A percentile compares a stretch with the other conserved stretches of the same genome.
Conservation (phyloP, 2,888 invertebrate genomes). For the Doris montereyensis region DNA sequence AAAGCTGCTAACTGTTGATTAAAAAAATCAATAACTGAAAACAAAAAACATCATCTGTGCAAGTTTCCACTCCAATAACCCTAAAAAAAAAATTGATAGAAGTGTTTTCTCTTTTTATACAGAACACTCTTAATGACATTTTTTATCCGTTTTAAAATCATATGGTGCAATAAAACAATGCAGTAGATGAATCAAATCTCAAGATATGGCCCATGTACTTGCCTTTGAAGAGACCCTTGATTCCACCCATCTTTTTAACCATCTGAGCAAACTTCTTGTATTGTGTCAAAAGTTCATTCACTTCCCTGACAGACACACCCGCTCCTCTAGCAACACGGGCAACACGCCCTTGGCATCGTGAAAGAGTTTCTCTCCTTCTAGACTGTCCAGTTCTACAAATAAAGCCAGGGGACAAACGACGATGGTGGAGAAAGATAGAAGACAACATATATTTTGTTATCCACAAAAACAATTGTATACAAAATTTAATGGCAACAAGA, state of each 20-base stretch:
- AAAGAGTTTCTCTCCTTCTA: constrained; percentile 95
- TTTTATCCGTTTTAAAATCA: neutral
- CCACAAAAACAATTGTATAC: too few relatives aligned
- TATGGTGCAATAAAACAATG: neutral
- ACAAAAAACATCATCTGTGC: too few relatives aligned
- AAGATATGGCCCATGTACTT: constrained; percentile 16
- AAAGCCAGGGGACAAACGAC: too few relatives aligned
- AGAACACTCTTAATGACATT: neutral
- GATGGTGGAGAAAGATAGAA: too few relatives aligned
- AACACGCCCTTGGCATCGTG: constrained; percentile 88
- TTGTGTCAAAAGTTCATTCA: constrained; percentile 96
- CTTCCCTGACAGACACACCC: constrained; percentile 94
- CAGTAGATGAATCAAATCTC: neutral
- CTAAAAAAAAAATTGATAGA: too few relatives aligned
- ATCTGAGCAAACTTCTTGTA: constrained; percentile 99
- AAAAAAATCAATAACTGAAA: too few relatives aligned
- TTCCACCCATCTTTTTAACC: constrained; percentile 99
- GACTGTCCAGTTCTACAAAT: constrained; percentile 95
- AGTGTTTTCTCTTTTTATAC: too few relatives aligned
- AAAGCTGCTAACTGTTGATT: too few relatives aligned
- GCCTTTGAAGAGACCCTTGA: constrained; percentile 95
- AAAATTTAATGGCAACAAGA: too few relatives aligned
- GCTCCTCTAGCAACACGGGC: constrained; percentile 92
- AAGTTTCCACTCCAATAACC: too few relatives aligned
- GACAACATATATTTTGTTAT: too few relatives aligned